Conservation (phyloP, 2,113 vertebrate species). For the Glaucidium brasilianum region DNA sequence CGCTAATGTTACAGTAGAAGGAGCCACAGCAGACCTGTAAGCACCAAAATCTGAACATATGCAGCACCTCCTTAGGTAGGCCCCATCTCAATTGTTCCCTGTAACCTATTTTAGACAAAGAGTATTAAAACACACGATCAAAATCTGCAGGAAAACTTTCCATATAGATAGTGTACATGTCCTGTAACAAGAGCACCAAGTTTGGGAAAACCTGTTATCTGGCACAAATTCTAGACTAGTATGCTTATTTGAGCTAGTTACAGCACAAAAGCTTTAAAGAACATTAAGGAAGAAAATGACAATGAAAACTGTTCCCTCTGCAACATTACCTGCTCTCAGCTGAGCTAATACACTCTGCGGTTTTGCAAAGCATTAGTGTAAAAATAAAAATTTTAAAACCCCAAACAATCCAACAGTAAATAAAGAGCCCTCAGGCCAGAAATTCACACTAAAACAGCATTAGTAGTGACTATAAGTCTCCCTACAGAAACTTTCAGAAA, state of each 20-base stretch:
- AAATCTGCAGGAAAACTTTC: background rate
- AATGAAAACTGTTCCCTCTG: background rate
- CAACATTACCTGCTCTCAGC: conserved; percentile 23
- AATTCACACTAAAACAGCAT: conserved; percentile 45
- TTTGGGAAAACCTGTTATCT: background rate
- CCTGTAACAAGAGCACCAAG: background rate
- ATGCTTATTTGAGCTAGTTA: background rate
- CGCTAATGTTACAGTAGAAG: background rate
- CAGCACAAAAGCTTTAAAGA: conserved; percentile 2
- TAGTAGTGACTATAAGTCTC: conserved; percentile 46
- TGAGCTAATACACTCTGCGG: background rate
- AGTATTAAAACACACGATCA: background rate
- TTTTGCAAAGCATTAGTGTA: conserved; percentile 31
- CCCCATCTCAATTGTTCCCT: background rate
- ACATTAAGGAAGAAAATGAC: conserved; percentile 15
- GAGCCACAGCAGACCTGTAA: background rate
- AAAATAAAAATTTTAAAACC: conserved; percentile 19
- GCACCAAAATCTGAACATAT: background rate
- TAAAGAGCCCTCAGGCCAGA: conserved; percentile 54
- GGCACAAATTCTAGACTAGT: background rate
- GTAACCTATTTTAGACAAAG: background rate
- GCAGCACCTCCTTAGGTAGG: background rate
- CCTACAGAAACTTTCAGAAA: conserved; percentile 64
- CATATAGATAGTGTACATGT: background rate
- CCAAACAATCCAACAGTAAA: conserved; percentile 38